Evolutionary conservation across 2,888 invertebrate species (phyloP).

Genomic region (Oxycera nigricornis): DNA sequence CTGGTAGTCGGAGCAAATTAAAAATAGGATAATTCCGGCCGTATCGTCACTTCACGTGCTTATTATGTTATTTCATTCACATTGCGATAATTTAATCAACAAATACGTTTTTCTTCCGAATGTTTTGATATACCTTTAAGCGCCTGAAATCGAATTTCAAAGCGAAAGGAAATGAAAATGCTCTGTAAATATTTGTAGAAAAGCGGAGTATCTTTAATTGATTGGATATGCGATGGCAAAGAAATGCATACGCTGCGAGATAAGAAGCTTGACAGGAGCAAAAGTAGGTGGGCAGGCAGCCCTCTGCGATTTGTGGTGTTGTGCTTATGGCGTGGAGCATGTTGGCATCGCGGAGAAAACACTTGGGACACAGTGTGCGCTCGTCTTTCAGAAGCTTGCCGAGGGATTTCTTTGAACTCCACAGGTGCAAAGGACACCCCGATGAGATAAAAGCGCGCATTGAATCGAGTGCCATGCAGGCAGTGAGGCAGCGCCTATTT

Average conservation of each 20-base stretch:
- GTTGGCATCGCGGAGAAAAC: neutral
- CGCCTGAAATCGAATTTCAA: conserved; percentile 31
- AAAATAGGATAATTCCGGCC: neutral
- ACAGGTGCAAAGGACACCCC: conserved; percentile 18
- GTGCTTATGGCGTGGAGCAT: neutral
- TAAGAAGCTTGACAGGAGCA: neutral
- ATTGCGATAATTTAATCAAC: conserved; percentile 33
- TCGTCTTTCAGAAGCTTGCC: neutral
- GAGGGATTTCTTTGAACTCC: conserved; percentile 24
- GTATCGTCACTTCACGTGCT: neutral
- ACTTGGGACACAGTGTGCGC: conserved; percentile 3
- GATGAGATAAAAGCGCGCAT: conserved; percentile 26
- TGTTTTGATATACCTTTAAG: conserved; percentile 34
- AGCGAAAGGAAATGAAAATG: conserved; percentile 28
- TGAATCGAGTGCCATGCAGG: neutral
- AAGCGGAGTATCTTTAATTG: conserved; percentile 21
- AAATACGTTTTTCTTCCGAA: conserved; percentile 30
- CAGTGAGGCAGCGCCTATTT: neutral
- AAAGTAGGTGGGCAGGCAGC: neutral
- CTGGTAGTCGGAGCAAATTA: no score
- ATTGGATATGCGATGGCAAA: conserved; percentile 27
- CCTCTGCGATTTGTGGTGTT: neutral
- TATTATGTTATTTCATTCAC: conserved; percentile 7
- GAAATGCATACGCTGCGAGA: neutral
- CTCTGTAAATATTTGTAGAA: conserved; percentile 27